Percentiles rank a stretch among this genome's conserved stretches.
Conservation (phyloP, 2,797 vertebrate genomes). For the Dryobates pubescens region DNA sequence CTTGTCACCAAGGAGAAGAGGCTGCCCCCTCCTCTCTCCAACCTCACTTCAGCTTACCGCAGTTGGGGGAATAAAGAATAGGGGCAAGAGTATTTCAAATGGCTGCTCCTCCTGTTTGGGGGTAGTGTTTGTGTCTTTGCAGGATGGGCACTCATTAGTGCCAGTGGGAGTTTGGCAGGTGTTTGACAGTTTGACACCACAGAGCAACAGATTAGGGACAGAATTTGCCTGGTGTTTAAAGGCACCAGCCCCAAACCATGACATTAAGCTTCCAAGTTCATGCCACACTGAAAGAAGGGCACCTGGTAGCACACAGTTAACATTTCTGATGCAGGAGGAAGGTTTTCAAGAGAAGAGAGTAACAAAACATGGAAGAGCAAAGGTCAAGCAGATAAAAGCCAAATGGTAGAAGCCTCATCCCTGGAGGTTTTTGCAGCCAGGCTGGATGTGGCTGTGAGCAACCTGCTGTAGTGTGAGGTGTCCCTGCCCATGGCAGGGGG, state of each 20-base stretch:
- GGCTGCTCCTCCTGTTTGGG: neutral
- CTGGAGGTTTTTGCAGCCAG: too few species aligned
- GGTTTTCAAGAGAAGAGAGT: neutral
- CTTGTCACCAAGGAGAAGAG: too few species aligned
- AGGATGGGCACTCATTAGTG: neutral
- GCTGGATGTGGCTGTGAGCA: too few species aligned
- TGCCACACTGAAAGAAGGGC: too few species aligned
- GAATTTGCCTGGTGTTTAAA: neutral
- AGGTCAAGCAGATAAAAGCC: neutral
- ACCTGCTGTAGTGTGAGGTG: too few species aligned
- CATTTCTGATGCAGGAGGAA: neutral
- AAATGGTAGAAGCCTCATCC: neutral
- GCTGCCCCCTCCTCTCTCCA: too few species aligned
- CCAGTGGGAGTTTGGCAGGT: neutral
- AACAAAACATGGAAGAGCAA: neutral
- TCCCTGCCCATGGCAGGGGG: too few species aligned
- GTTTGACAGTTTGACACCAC: neutral
- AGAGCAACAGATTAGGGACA: accelerated
- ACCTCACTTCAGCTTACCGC: too few species aligned
- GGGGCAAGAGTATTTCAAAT: neutral
- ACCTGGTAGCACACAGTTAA: accelerated
- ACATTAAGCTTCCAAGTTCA: neutral
- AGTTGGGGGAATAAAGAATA: neutral
- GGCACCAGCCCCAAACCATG: too few species aligned
- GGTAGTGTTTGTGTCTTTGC: neutral